Conservation (phyloP, 2,797 vertebrate species). For the Lycodopsis pacificus region DNA sequence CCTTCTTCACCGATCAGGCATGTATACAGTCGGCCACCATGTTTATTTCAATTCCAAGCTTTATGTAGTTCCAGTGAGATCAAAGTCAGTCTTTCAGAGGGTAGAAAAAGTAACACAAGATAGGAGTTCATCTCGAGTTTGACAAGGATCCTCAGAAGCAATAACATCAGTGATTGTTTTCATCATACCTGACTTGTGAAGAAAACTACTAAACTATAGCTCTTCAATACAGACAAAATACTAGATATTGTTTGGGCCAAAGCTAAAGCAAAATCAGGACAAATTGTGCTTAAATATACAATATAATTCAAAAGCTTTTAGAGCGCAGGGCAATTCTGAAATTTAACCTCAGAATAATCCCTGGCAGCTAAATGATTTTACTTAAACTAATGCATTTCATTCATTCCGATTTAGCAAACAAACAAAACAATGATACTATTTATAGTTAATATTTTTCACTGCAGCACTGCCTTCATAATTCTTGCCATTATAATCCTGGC, state of each 20-base stretch:
- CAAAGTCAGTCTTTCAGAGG: constrained; percentile 6
- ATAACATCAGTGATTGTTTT: background rate
- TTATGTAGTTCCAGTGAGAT: background rate
- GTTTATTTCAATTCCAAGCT: constrained; percentile 12
- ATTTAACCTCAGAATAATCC: constrained; percentile 41
- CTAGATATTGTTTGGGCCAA: background rate
- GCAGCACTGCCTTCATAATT: background rate
- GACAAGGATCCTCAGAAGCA: background rate
- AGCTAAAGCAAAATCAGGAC: background rate
- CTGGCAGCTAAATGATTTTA: constrained; percentile 31
- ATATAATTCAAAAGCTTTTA: constrained; percentile 49
- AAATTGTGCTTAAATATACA: constrained; percentile 26
- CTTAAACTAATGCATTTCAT: constrained; percentile 51
- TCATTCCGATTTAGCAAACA: constrained; percentile 34
- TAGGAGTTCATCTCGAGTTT: background rate
- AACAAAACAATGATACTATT: constrained; percentile 2
- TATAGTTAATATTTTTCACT: constrained; percentile 10
- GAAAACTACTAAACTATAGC: background rate
- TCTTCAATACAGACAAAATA: background rate
- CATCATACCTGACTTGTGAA: background rate
- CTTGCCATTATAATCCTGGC: constrained; percentile 4
- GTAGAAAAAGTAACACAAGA: background rate
- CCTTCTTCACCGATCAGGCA: background rate
- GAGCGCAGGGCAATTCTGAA: constrained; percentile 27
- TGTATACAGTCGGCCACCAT: background rate